A percentile compares a stretch with the other conserved stretches of the same genome.
phyloP scores from a whole-genome alignment of 2,113 vertebrate genomes.

The Lagenorhynchus albirostris region DNA sequence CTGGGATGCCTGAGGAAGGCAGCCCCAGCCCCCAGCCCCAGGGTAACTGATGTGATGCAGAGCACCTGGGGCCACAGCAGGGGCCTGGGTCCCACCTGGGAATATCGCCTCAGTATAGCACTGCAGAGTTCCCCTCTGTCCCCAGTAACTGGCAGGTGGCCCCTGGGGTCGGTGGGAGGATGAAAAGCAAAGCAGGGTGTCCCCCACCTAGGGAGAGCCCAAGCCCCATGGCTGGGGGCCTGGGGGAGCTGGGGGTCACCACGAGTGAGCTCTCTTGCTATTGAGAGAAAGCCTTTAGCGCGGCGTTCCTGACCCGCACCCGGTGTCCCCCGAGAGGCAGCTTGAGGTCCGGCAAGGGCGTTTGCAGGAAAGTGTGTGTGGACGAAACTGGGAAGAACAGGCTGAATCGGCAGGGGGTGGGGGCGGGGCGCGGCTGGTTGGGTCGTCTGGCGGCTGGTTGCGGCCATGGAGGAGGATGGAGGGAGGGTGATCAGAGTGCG shows the following conservation, averaged over 20 bases:
- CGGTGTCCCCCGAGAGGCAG: background rate
- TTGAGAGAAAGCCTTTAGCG: background rate
- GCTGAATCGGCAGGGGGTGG: fast-evolving
- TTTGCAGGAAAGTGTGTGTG: background rate
- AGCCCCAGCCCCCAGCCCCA: fast-evolving
- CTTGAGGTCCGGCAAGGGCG: too few relatives aligned
- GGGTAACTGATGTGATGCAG: background rate
- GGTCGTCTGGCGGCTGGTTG: background rate
- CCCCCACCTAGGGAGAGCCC: background rate
- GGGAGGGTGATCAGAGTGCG: fast-evolving
- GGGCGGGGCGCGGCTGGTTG: too few relatives aligned
- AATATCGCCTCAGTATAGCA: background rate
- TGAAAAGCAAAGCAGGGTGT: background rate
- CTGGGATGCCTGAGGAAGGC: background rate
- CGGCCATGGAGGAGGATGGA: fast-evolving
- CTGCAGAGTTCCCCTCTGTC: background rate
- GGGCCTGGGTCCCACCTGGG: background rate
- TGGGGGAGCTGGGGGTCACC: background rate
- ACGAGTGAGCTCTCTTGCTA: background rate
- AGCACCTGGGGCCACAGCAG: fast-evolving
- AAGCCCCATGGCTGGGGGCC: fast-evolving
- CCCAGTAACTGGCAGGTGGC: background rate
- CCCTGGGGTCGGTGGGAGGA: background rate
- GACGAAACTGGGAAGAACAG: background rate
- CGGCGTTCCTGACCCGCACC: background rate